phyloP scores from a whole-genome alignment of 2,888 invertebrate species.

The Conops quadrifasciatus region DNA sequence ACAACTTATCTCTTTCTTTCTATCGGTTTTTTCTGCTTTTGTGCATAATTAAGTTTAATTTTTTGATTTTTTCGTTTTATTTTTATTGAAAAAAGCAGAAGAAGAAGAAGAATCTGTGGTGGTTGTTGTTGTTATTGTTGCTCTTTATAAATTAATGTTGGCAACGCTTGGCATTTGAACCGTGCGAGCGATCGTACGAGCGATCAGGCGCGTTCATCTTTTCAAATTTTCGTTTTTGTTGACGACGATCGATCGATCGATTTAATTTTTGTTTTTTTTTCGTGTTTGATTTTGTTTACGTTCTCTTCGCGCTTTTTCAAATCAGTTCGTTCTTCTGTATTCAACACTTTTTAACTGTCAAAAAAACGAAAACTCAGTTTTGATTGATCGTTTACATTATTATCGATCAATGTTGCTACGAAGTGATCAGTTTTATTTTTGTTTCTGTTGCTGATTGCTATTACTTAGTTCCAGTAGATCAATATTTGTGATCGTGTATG shows the following conservation, averaged over 20 bases:
- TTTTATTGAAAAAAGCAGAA: not conserved
- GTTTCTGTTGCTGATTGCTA: not conserved
- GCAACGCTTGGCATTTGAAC: conserved; percentile 33
- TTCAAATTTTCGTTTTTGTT: too few species aligned
- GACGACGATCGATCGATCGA: too few species aligned
- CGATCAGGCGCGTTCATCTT: too few species aligned
- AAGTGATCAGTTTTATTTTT: not conserved
- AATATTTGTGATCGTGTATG: not conserved
- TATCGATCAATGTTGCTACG: not conserved
- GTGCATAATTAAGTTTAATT: conserved; percentile 29
- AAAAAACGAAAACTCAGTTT: conserved; percentile 11
- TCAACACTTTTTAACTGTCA: not conserved
- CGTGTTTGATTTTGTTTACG: not conserved
- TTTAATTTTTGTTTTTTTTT: too few species aligned
- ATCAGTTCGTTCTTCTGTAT: not conserved
- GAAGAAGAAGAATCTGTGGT: not conserved
- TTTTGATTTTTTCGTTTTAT: not conserved
- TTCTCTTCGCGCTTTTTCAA: not conserved
- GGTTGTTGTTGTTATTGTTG: too few species aligned
- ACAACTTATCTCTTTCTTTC: too few species aligned
- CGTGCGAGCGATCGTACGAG: not conserved
- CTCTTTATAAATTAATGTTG: conserved; percentile 29
- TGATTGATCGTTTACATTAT: conserved; percentile 34
- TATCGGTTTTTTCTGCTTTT: not conserved
- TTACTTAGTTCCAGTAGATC: conserved; percentile 15